Percentiles rank a stretch among this genome's conserved stretches.
phyloP scores from a whole-genome alignment of 92 coral and sea anemone genomes.

The Meandrina meandrites region DNA sequence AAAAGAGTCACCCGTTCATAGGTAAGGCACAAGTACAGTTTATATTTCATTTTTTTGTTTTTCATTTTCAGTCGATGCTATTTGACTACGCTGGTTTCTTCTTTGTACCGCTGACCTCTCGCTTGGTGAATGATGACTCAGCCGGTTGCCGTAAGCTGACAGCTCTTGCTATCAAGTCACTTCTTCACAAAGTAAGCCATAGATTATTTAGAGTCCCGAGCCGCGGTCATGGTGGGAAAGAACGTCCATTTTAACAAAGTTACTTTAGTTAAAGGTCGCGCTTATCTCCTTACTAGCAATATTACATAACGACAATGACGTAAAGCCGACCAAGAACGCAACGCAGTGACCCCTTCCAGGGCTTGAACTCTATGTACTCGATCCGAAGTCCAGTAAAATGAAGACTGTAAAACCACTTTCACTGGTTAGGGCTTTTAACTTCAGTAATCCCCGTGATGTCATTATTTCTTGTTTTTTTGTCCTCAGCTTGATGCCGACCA shows the following conservation, averaged over 20 bases:
- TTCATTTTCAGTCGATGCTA: slow-evolving; percentile 60
- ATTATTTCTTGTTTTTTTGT: background rate
- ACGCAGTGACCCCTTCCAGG: too few species aligned
- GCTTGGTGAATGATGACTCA: slow-evolving; percentile 95
- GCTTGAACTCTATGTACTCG: too few species aligned
- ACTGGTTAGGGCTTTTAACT: background rate
- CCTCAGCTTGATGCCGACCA: slow-evolving; percentile 86
- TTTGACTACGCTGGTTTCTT: slow-evolving; percentile 82
- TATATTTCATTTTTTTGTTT: background rate
- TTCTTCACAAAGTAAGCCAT: slow-evolving; percentile 75
- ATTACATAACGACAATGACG: too few species aligned
- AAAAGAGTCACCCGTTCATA: background rate
- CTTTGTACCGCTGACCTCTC: slow-evolving; percentile 91
- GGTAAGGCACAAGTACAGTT: background rate
- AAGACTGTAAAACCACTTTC: too few species aligned
- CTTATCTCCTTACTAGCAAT: too few species aligned
- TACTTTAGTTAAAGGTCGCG: too few species aligned
- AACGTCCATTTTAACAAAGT: too few species aligned
- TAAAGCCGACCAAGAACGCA: too few species aligned
- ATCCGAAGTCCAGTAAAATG: too few species aligned
- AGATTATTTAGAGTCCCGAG: too few species aligned
- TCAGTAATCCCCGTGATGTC: background rate
- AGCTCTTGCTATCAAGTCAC: slow-evolving; percentile 76
- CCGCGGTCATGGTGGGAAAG: background rate
- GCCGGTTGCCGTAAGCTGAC: slow-evolving; percentile 90